A percentile compares a stretch with the other conserved stretches of the same genome.
These are phyloP conservation scores for Hucho hucho DNA, from an alignment of 2,113 vertebrate genomes.

Conservation along the genomic window DNA sequence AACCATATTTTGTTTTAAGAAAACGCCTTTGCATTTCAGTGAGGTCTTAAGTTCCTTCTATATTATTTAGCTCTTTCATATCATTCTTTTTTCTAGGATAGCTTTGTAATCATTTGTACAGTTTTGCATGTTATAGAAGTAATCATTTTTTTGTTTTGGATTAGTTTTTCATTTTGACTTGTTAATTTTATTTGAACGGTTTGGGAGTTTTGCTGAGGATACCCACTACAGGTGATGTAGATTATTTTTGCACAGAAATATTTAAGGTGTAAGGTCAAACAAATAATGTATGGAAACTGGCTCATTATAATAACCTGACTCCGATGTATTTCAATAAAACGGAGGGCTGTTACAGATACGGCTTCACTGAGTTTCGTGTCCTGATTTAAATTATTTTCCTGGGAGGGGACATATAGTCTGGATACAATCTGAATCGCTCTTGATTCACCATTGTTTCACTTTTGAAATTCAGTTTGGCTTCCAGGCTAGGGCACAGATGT, in stretches of 20 bases:
- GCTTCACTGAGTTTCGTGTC: background rate
- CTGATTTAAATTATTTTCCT: slow-evolving; percentile 3
- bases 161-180: slow-evolving; percentile 76
- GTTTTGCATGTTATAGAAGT: slow-evolving; percentile 97
- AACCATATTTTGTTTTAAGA: slow-evolving; percentile 28
- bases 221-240: slow-evolving; percentile 88
- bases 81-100: slow-evolving; percentile 82
- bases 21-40: slow-evolving; percentile 80
- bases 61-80: slow-evolving; percentile 87
- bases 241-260: slow-evolving; percentile 97
- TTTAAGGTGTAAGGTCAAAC: slow-evolving; percentile 90
- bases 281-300: slow-evolving; percentile 81
- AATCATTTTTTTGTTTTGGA: slow-evolving; percentile 83
- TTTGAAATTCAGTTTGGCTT: background rate
- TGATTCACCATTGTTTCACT: too few relatives aligned
- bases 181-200: slow-evolving; percentile 73
- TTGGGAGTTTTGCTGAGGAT: slow-evolving; percentile 86
- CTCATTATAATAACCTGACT: slow-evolving; percentile 90
- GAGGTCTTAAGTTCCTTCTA: slow-evolving; percentile 84
- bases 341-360: slow-evolving; percentile 84
- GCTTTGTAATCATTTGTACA: slow-evolving; percentile 97
- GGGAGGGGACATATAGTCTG: slow-evolving; percentile 2
- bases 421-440: background rate
- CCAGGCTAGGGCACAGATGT: background rate
- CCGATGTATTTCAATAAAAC: slow-evolving; percentile 98